Evolutionary conservation across 2,113 vertebrate species (phyloP), one percentile per base, ranked within the genome.

Genomic region (Podocnemis expansa): DNA sequence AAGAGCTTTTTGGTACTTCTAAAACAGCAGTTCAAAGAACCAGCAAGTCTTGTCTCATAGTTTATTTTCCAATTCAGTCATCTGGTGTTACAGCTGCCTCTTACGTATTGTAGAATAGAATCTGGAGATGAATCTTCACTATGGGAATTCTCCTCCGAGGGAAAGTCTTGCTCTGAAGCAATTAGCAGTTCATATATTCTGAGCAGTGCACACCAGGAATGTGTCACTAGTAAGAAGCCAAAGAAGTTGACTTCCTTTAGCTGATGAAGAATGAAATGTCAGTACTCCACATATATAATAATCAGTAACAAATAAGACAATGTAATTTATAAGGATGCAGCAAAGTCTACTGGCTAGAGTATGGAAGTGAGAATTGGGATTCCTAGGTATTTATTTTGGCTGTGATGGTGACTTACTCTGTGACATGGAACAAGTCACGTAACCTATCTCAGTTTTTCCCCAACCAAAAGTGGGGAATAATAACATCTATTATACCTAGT

Each of bases 1-100:
- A 93, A 78, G 34, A 94, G 88, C 81, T 88, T 51, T 92, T 82
- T 88, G 93, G 92, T 87, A 91, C 93, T 92, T 92, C 94, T 93
- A 43, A 89, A 82, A 17, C 83, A 95, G 88, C 87, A 85, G 88
- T 93, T 91, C 93, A 63, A 88, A 90, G 70, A 93, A 94, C 91
- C 91, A 94, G 92, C 85, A 29, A 6, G 16, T 79, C 80, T 93
- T 89, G 80, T 94, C 70, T 91, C 85, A 27, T 43, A 82, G 31
- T 95, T 96, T 93, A 88, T 90, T 91, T 97, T 84, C 87, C 84
- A 82, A 90, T 93, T 95, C 80, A 91, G 89, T 95, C 90, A 96
- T 96, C 90, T 94, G 91, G 88, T 89, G 12, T 60, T 96, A 95
- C 96, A 97, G 96, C 96, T 97, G 96, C 89, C 93, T 89, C 96